Conservation (phyloP, 2,113 vertebrate genomes). For the Tachuris rubrigastra region DNA sequence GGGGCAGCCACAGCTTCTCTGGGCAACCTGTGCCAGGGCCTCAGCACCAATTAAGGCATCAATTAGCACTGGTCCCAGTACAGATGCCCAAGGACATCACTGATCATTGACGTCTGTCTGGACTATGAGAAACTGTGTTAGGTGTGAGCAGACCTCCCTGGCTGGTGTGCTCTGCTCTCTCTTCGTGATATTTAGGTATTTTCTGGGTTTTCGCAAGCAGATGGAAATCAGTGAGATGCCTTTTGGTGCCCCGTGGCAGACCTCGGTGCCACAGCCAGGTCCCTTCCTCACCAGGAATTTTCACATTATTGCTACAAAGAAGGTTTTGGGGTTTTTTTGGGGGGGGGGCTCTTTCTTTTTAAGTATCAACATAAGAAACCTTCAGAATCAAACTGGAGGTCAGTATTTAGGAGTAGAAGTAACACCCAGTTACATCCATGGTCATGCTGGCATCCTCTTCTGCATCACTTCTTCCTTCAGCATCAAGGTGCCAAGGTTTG, state of each 20-base stretch:
- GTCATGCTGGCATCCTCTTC: not conserved
- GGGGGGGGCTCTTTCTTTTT: not conserved
- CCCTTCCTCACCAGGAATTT: not conserved
- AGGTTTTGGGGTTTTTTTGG: accelerated
- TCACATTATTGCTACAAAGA: not conserved
- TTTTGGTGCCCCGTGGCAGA: not conserved
- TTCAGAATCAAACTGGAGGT: not conserved
- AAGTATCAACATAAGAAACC: accelerated
- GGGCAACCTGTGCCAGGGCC: not conserved
- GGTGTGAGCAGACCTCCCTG: not conserved
- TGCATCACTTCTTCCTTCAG: no score
- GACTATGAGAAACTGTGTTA: not conserved
- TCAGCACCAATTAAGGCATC: not conserved
- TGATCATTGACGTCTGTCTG: not conserved
- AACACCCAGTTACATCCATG: not conserved
- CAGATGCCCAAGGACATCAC: not conserved
- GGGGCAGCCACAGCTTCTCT: not conserved
- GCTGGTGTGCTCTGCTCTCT: not conserved
- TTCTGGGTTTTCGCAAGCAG: not conserved
- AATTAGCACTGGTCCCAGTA: not conserved
- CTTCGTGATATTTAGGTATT: not conserved
- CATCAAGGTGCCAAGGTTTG: not conserved
- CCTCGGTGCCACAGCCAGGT: not conserved
- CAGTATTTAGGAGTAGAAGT: not conserved
- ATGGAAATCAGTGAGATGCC: not conserved